phyloP scores from a whole-genome alignment of 2,113 vertebrate genomes.

The Melanerpes aurifrons region DNA sequence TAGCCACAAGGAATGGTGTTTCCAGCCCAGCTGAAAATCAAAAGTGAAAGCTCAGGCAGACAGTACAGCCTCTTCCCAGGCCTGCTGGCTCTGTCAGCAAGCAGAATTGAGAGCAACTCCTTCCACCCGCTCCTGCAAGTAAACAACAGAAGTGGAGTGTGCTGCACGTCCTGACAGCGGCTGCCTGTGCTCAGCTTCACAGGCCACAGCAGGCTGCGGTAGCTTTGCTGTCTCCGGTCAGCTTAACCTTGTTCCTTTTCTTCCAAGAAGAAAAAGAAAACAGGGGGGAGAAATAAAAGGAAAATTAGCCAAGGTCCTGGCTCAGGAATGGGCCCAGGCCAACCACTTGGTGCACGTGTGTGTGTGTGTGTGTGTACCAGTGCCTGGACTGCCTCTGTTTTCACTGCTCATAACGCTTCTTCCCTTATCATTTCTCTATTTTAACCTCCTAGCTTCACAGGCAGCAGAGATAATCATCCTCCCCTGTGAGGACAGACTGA shows the following conservation, averaged over 20 bases:
- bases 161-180: slow-evolving; percentile 47
- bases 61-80: background rate
- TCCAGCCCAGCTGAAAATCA: slow-evolving; percentile 44
- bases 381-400: background rate
- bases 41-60: slow-evolving; percentile 62
- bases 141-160: slow-evolving; percentile 52
- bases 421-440: background rate
- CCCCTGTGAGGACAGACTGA: too few relatives aligned
- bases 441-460: background rate
- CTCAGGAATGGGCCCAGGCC: background rate
- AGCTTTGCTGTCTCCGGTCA: slow-evolving; percentile 25
- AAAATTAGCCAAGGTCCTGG: background rate
- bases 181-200: background rate
- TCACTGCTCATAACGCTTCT: background rate
- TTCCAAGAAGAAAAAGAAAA: background rate
- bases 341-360: background rate
- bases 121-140: slow-evolving; percentile 17
- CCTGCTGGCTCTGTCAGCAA: background rate
- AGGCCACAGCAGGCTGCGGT: slow-evolving; percentile 6
- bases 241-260: background rate
- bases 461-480: background rate
- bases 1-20: background rate
- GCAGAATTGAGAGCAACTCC: slow-evolving; percentile 16
- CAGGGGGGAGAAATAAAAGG: background rate
- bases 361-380: background rate